Percentiles rank a stretch among this genome's conserved stretches.
phyloP scores from a whole-genome alignment of 2,113 vertebrate species.

The Eudyptes chrysolophus region DNA sequence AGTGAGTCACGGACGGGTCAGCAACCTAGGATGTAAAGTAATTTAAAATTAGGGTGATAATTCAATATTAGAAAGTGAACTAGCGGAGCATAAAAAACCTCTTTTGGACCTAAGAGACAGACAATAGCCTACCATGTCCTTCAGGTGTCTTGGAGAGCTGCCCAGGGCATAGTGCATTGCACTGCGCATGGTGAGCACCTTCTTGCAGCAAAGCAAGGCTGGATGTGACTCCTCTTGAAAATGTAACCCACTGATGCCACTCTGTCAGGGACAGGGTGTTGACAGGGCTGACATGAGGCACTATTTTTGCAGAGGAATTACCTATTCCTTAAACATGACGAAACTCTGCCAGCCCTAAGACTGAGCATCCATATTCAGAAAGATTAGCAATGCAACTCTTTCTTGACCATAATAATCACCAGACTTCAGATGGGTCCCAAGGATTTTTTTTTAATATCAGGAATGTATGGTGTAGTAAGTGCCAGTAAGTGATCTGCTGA shows the following conservation, averaged over 20 bases:
- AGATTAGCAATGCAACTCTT: not conserved
- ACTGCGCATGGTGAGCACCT: rapidly evolving
- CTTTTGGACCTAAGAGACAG: not conserved
- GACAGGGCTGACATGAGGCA: not conserved
- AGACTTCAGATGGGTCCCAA: not conserved
- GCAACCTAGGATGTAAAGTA: not conserved
- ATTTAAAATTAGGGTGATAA: not conserved
- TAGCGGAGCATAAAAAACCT: not conserved
- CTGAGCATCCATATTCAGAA: not conserved
- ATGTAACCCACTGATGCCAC: not conserved
- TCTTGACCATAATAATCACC: not conserved
- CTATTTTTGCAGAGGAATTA: slow-evolving; percentile 26
- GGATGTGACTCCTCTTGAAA: not conserved
- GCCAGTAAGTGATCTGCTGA: not conserved
- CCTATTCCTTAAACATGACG: not conserved
- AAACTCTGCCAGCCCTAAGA: not conserved
- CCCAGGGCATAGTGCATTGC: not conserved
- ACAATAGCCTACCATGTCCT: not conserved
- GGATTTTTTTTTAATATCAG: not conserved
- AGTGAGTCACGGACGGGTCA: not conserved
- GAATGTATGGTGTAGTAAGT: not conserved
- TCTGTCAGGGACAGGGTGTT: not conserved
- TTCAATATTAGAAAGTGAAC: not conserved
- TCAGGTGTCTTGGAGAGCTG: not conserved
- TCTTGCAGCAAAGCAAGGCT: not conserved